Base-by-base conservation (phyloP, 1,140 invertebrate species). In the Glossosoma conforme region DNA sequence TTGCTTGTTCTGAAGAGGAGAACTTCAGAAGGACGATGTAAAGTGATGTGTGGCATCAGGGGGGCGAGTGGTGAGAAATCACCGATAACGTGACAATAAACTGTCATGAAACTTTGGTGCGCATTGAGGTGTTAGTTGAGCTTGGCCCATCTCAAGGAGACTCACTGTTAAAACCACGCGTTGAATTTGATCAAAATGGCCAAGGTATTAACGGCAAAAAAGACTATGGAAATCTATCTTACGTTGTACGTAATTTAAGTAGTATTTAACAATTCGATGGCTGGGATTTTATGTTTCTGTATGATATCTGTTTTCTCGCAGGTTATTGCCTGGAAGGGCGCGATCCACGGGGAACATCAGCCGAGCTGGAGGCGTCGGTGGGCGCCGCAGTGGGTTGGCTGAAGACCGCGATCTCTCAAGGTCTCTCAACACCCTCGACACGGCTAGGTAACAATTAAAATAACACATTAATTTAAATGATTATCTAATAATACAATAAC, bases 311-410 rank as follows among this genome's bases (percentile, higher is more conserved):
- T 37, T 47, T 37, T 3, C 6, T 8, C 18, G 14, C 15, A 57
- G 55, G 43, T 43, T 58, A n/a, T 38, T 58, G 11, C 56, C 56
- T 3, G 56, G 56, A 4, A 20, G 56, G 2, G 56, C 56, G 4
- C 42, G 51, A 1, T 58, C 56, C 6, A 58, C 56, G 2, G 56
- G 56, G 17, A 58, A 58, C 14, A 54, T 58, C 13, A 36, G 51
- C n/a, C 42, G 55, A 10, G 42, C 49, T 0, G 18, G 37, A 10
- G 35, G 38, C 21, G 40, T 50, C 2, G 22, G 38, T 1, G 36
- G 38, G 0, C 28, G 38, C 25, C 17, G 20, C 13, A 28, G 14
- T 6, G 25, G 28, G 8, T 19, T 45, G 13, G 8, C 35, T 2
- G 50, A 53, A 14, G 46, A 53, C 2, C 30, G 50, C 11, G 51